Evolutionary conservation across 2,888 invertebrate genomes (phyloP), one percentile per base, ranked within the genome.

Genomic region (Phragmatobia fuliginosa): DNA sequence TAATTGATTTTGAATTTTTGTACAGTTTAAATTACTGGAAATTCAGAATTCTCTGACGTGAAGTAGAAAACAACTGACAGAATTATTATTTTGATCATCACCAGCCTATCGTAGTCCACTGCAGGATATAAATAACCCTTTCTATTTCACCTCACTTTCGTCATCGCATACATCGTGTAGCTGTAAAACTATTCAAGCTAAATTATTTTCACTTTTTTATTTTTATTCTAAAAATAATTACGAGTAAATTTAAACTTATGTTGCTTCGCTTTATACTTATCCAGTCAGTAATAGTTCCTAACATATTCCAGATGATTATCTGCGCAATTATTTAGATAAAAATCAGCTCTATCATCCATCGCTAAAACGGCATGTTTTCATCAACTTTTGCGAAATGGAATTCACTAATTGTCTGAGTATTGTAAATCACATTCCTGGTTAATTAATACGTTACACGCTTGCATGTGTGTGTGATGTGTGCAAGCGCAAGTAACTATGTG

Each of bases 381-480:
- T 80, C 76, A 79, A 67, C 64, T 72, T 78, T 83, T 87, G 81
- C 84, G 82, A 85, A 85, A 86, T 76, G 76, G 80, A 71, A 83
- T 84, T 81, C 75, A 78, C 75, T 85, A 86, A 87, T 81, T 82
- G 80, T 79, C 68, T 64, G 31, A 62, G 70, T 71, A 81, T 78
- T 83, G 84, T 85, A 85, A 85, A 86, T 88, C 82, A 82, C 88
- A 87, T 89, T 87, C 87, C 83, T 83, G 74, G 76, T 80, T 89
- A 90, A 89, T 89, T 87, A 83, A 83, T 81, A 83, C 82, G 81
- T 86, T 84, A 61, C 3, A 38, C 56, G 68, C 70, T 41, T 52
- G 32, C 74, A 77, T 77, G 75, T 79, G 74, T 62, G 60, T 71
- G 56, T 65, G 31, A 31, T 73, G 63, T 72, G 74, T 45, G 74